phyloP scores from a whole-genome alignment of 2,888 invertebrate species.

The Perdita meconis region DNA sequence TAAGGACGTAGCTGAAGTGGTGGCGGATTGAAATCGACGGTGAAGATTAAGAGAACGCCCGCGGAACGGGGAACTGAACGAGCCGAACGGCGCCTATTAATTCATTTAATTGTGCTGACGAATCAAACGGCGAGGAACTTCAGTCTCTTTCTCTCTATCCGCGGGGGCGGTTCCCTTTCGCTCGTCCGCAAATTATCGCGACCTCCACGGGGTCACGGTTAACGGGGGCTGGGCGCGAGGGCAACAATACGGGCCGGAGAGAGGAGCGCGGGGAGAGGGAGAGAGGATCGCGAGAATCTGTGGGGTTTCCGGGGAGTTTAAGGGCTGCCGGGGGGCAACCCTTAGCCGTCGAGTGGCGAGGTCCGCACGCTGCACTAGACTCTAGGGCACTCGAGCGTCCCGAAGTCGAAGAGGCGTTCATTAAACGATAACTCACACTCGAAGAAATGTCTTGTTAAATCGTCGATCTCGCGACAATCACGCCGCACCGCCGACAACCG shows the following conservation, averaged over 20 bases:
- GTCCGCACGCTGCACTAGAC: conserved; percentile 76
- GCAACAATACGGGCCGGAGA: conserved; percentile 16
- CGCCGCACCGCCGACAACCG: conserved; percentile 28
- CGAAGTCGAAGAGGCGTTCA: conserved; percentile 77
- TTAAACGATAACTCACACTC: conserved; percentile 81
- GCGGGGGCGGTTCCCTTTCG: conserved; percentile 2
- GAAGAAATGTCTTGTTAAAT: conserved; percentile 73
- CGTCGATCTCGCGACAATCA: conserved; percentile 70
- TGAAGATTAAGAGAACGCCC: conserved; percentile 53
- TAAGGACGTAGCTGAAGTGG: conserved; percentile 35
- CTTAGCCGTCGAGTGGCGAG: conserved; percentile 77
- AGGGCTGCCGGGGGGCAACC: conserved; percentile 61
- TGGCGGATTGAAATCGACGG: conserved; percentile 37
- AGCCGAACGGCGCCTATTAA: conserved; percentile 76
- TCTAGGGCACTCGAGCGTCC: conserved; percentile 76
- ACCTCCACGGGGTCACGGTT: conserved; percentile 70
- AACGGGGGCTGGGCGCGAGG: conserved; percentile 56
- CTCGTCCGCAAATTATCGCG: conserved; percentile 77
- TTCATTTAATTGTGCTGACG: conserved; percentile 82
- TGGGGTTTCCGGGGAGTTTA: conserved; percentile 44
- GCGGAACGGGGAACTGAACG: conserved; percentile 59
- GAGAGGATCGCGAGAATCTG: conserved; percentile 47
- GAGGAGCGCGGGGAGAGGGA: conserved; percentile 33
- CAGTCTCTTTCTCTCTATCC: conserved; percentile 49
- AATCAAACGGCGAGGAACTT: conserved; percentile 78